A percentile compares a stretch with the other conserved stretches of the same genome.
These are phyloP conservation scores for Girardinus metallicus DNA, from an alignment of 2,797 vertebrate genomes.

Conservation along the genomic window DNA sequence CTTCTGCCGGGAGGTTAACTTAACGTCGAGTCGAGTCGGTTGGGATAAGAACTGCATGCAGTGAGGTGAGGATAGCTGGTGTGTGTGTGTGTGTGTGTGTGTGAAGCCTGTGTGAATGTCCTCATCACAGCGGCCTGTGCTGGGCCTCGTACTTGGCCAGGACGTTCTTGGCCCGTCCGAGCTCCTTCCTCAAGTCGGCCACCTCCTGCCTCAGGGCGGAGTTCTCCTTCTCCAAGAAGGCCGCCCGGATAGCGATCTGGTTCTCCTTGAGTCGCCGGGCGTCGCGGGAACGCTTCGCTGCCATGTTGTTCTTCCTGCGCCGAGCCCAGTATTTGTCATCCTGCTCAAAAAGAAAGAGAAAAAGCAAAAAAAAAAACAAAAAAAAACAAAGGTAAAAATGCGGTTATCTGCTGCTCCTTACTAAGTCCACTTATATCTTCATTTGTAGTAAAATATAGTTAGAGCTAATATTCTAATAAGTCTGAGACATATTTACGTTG, in stretches of 20 bases:
- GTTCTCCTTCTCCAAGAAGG: constrained; percentile 98
- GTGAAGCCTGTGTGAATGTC: not conserved
- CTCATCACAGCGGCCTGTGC: constrained; percentile 88
- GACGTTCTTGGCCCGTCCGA: constrained; percentile 94
- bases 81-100: constrained; percentile 4
- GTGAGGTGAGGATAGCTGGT: not conserved
- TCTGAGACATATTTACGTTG: no score
- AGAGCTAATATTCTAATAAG: no score
- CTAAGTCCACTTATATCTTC: not conserved
- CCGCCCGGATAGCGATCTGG: constrained; percentile 96
- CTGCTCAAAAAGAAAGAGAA: constrained; percentile 71
- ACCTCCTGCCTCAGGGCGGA: constrained; percentile 91
- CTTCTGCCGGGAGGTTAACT: not conserved
- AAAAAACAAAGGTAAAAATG: not conserved
- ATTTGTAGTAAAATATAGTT: no score
- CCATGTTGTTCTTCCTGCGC: constrained; percentile 98
- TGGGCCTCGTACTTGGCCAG: constrained; percentile 93
- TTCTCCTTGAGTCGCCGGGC: constrained; percentile 97
- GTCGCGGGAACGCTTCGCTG: constrained; percentile 95
- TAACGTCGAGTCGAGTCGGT: not conserved
- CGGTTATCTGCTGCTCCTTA: not conserved
- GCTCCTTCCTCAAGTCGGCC: constrained; percentile 92
- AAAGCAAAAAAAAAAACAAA: not conserved
- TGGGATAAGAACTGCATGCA: not conserved
- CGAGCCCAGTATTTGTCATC: constrained; percentile 97